A percentile compares a stretch with the other conserved stretches of the same genome.
Evolutionary conservation across 2,888 invertebrate genomes (phyloP).

Genomic region (Rhodophaea formosa): DNA sequence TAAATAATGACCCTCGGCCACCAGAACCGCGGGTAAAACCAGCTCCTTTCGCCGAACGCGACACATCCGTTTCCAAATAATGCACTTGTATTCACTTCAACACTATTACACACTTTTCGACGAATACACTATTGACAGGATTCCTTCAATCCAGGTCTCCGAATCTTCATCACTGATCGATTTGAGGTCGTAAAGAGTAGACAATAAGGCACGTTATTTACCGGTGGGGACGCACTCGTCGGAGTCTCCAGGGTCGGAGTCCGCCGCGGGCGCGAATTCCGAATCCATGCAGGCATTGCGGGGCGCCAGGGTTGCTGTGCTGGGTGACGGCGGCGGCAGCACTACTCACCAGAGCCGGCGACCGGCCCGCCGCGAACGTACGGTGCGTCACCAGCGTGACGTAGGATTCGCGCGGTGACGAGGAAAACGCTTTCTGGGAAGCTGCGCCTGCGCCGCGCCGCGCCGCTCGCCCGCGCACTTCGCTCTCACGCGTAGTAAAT

Average conservation of each 20-base stretch:
- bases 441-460: conserved; percentile 38
- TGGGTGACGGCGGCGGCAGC: conserved; percentile 26
- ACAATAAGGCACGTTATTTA: conserved; percentile 36
- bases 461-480: conserved; percentile 9
- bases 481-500: not conserved
- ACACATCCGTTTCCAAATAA: not conserved
- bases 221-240: conserved; percentile 80
- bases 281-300: conserved; percentile 74
- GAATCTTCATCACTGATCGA: not conserved
- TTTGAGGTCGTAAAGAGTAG: not conserved
- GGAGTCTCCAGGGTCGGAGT: conserved; percentile 48
- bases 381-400: conserved; percentile 65
- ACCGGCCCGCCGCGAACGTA: conserved; percentile 52
- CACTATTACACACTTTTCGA: not conserved
- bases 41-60: not conserved
- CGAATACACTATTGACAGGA: not conserved
- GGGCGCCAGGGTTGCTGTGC: conserved; percentile 59
- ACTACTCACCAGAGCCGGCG: conserved; percentile 64
- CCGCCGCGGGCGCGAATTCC: conserved; percentile 45
- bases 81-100: not conserved
- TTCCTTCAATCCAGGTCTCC: not conserved
- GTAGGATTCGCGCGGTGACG: conserved; percentile 60
- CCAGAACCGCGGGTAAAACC: not conserved
- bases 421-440: conserved; percentile 79
- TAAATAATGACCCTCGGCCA: not conserved